Base-by-base conservation (phyloP, 2,888 invertebrate species). In the Pristionchus maxplancki region DNA sequence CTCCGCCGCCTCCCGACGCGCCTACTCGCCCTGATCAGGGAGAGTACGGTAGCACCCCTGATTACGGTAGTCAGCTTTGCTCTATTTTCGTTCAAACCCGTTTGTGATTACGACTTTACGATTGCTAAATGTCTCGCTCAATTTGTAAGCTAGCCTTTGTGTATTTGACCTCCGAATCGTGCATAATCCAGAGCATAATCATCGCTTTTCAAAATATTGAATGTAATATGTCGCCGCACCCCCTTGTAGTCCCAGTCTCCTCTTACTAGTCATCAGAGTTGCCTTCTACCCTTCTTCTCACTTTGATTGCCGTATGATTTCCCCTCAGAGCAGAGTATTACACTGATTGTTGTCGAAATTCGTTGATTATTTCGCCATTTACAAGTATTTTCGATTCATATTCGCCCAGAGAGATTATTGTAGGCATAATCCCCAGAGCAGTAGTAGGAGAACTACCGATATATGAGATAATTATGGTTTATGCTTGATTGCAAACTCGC, bases 121-220 rank as follows among this genome's bases (percentile, higher is more conserved):
- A 78, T 78, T 78, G 34, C 71, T 78, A 15, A 17, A 24, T 11
- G 24, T 40, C 17, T 53, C 82, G 82, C 82, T 50, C 82, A 37
- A 50, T 53, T 31, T 48, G 6, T 24, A 40, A 15, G n/a, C n/a
- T 81, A 15, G 31, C 53, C 53, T 82, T 53, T 58, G 34, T 17
- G 44, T 53, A 0, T 34, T 44, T 78, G 78, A n/a, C 78, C 78
- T 48, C 78, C n/a, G 13, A 44, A 48, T 9, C 71, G 34, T 78
- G 78, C 78, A 78, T 78, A 78, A 78, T 78, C 78, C n/a, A 9
- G 37, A 78, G 78, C 78, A 78, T 78, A 78, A 78, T 78, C 78
- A 78, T 74, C 71, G 71, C 44, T 78, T 44, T 78, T 78, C 67
- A n/a, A n/a, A n/a, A n/a, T n/a, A n/a, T n/a, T n/a, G n/a, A n/a